Evolutionary conservation across 2,797 vertebrate species (phyloP).

Genomic region (Lacerta agilis): DNA sequence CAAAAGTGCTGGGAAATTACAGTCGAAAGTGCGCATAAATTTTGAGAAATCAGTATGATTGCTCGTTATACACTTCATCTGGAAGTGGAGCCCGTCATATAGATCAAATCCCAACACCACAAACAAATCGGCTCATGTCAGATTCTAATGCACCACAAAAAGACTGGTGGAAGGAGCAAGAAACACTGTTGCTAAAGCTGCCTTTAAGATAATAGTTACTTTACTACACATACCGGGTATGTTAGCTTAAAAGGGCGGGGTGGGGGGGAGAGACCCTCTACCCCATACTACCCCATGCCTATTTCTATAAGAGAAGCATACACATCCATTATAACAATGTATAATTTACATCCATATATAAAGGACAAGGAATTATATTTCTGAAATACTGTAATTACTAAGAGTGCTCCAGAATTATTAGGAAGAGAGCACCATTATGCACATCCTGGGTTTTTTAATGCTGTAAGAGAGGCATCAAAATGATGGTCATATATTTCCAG

Average conservation of each 20-base stretch:
- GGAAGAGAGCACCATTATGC: not conserved
- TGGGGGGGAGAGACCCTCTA: not conserved
- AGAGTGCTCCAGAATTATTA: slow-evolving; percentile 12
- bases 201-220: not conserved
- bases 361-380: slow-evolving; percentile 2
- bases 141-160: not conserved
- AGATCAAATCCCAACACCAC: not conserved
- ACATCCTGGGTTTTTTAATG: slow-evolving; percentile 20
- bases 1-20: no score
- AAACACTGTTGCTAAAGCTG: not conserved
- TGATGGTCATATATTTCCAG: slow-evolving; percentile 23
- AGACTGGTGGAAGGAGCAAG: not conserved
- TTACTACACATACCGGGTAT: not conserved
- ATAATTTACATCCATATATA: not conserved
- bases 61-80: no score
- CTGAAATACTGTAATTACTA: slow-evolving; percentile 19
- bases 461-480: slow-evolving; percentile 21
- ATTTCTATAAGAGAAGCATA: not conserved
- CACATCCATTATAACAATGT: not conserved
- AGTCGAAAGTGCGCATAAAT: no score
- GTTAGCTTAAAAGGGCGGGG: not conserved
- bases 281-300: not conserved
- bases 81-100: not conserved
- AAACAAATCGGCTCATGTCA: not conserved
- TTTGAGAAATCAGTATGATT: no score